Conservation (phyloP, 2,797 vertebrate species). For the Anableps anableps region DNA sequence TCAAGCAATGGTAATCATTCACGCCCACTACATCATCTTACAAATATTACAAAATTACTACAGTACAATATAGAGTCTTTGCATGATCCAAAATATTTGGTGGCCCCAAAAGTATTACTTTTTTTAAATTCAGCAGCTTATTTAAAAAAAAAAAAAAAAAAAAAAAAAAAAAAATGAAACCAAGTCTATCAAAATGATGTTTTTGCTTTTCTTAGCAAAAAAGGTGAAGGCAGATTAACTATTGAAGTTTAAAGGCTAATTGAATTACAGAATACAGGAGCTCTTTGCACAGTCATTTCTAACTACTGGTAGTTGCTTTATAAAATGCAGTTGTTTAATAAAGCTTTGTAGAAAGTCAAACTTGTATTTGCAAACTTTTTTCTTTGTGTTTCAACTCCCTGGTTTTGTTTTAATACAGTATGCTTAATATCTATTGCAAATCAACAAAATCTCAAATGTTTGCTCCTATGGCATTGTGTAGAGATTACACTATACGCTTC, state of each 20-base stretch:
- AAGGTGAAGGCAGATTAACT: slow-evolving; percentile 88
- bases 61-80: slow-evolving; percentile 99
- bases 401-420: slow-evolving; percentile 54
- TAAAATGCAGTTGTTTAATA: slow-evolving; percentile 84
- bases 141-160: slow-evolving; percentile 63
- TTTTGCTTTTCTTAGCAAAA: slow-evolving; percentile 85
- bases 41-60: slow-evolving; percentile 99
- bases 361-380: slow-evolving; percentile 70
- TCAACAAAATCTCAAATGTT: slow-evolving; percentile 60
- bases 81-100: slow-evolving; percentile 99
- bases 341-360: slow-evolving; percentile 83
- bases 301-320: slow-evolving; percentile 81
- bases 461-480: slow-evolving; percentile 75
- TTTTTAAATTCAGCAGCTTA: slow-evolving; percentile 97
- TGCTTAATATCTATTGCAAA: slow-evolving; percentile 60
- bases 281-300: slow-evolving; percentile 86
- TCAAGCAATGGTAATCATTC: slow-evolving; percentile 99
- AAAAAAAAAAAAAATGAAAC: slow-evolving; percentile 79
- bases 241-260: slow-evolving; percentile 87
- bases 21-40: slow-evolving; percentile 97
- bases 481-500: slow-evolving; percentile 62
- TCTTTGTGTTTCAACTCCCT: slow-evolving; percentile 68
- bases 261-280: slow-evolving; percentile 78
- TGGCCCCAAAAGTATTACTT: slow-evolving; percentile 93
- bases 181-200: slow-evolving; percentile 91